Evolutionary conservation across 2,797 vertebrate species (phyloP), one percentile per base, ranked within the genome.

Genomic region (Neosilurus hyrtlii): DNA sequence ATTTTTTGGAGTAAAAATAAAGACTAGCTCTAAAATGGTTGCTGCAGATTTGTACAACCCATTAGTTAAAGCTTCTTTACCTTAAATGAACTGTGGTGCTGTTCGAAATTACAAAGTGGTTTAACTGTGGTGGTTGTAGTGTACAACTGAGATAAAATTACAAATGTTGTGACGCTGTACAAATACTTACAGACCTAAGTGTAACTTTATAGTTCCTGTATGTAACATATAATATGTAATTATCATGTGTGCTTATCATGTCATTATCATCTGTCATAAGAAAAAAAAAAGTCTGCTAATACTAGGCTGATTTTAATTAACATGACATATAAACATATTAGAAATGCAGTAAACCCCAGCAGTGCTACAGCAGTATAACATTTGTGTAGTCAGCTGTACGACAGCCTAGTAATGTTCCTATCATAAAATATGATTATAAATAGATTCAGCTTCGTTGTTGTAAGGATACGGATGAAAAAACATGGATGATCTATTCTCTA

Each of bases 301-400:
- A 82, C 59, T 35, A 54, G 18, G 37, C 56, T 80, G 71, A 78
- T 82, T 56, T 70, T 77, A 86, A 83, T 84, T 68, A 84, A 82
- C 26, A 49, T 20, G 49, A 49, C 18, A 49, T 70, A 6, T 79
- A 79, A 79, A 75, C 56, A 73, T 43, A 72, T 26, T 20, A 35
- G 5, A 30, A 57, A 76, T 24, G n/a, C 15, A 76, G 30, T 80
- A 61, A 82, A 63, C 56, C 71, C 35, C 20, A 30, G 35, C 37
- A 52, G 49, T 16, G 7, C 22, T 24, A 26, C 14, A 51, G 22
- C 22, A 61, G 43, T 9, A 30, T 22, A 54, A 30, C 37, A 71
- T 59, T 26, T 77, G 54, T 61, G 26, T 54, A 54, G 66, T 78
- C 57, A 9, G 73, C 3, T 22, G 35, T 59, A 77, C 26, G 24